These are phyloP conservation scores for Oenanthe melanoleuca DNA, from an alignment of 2,113 vertebrate genomes.

Conservation along the genomic window DNA sequence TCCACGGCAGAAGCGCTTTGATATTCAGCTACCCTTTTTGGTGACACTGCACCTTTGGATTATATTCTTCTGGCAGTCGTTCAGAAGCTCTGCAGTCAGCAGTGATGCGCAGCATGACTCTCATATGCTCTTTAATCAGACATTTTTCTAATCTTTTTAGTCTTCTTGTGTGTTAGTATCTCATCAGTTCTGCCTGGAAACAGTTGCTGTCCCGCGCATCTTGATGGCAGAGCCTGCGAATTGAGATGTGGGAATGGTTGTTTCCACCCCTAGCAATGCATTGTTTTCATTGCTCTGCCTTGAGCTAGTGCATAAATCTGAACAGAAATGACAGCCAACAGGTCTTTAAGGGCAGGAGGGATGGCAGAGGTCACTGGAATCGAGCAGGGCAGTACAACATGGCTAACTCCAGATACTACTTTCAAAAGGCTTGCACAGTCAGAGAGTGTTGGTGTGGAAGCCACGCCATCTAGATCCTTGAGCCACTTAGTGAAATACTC, in stretches of 20 bases:
- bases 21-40: not conserved
- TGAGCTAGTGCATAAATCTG: not conserved
- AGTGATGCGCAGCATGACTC: not conserved
- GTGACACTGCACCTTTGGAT: not conserved
- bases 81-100: not conserved
- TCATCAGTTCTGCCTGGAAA: not conserved
- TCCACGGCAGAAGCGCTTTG: accelerated
- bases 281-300: not conserved
- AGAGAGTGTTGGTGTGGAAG: not conserved
- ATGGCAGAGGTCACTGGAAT: not conserved
- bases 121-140: not conserved
- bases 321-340: not conserved
- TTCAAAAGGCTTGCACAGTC: not conserved
- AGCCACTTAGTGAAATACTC: not conserved
- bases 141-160: not conserved
- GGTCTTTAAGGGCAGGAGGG: not conserved
- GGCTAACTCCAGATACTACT: not conserved
- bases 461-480: not conserved
- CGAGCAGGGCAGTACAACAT: accelerated
- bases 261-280: not conserved
- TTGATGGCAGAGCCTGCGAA: not conserved
- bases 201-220: not conserved
- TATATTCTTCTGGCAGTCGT: not conserved
- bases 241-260: not conserved
- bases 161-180: not conserved